Percentiles rank a stretch among this genome's conserved stretches.
Evolutionary conservation across 2,888 invertebrate species (phyloP).

Genomic region (Rhagophthalmus giganteus): DNA sequence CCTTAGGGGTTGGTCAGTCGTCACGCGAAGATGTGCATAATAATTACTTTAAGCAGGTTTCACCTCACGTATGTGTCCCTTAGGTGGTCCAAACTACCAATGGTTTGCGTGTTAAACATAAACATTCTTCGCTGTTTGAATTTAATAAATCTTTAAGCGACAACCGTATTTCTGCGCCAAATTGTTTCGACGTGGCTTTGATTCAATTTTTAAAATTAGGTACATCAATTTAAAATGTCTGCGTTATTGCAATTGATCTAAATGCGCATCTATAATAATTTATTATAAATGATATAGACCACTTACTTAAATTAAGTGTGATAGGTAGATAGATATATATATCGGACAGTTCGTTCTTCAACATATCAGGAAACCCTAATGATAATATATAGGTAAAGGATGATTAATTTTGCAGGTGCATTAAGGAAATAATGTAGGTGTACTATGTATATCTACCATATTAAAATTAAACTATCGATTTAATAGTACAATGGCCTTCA

Average conservation of each 20-base stretch:
- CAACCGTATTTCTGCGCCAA: too few relatives aligned
- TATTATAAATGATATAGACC: conserved; percentile 12
- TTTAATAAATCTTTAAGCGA: too few relatives aligned
- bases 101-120: conserved; percentile 43
- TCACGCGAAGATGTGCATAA: conserved; percentile 56
- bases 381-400: background rate
- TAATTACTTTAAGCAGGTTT: conserved; percentile 44
- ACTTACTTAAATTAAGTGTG: conserved; percentile 15
- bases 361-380: conserved; percentile 1
- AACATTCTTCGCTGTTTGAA: background rate
- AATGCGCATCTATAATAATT: conserved; percentile 5
- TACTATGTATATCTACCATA: too few relatives aligned
- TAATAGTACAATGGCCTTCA: too few relatives aligned
- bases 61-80: conserved; percentile 16
- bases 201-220: too few relatives aligned
- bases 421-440: too few relatives aligned
- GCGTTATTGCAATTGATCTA: conserved; percentile 12
- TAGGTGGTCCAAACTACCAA: conserved; percentile 32
- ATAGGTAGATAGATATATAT: too few relatives aligned
- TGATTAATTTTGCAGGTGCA: background rate
- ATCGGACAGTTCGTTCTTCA: conserved; percentile 8
- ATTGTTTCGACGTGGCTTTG: too few relatives aligned
- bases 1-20: conserved; percentile 45
- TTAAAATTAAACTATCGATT: too few relatives aligned
- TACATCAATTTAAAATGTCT: too few relatives aligned